Percentiles rank a stretch among this genome's conserved stretches.
These are phyloP conservation scores for Etheostoma nigrum DNA, from an alignment of 2,797 vertebrate genomes.

Conservation along the genomic window DNA sequence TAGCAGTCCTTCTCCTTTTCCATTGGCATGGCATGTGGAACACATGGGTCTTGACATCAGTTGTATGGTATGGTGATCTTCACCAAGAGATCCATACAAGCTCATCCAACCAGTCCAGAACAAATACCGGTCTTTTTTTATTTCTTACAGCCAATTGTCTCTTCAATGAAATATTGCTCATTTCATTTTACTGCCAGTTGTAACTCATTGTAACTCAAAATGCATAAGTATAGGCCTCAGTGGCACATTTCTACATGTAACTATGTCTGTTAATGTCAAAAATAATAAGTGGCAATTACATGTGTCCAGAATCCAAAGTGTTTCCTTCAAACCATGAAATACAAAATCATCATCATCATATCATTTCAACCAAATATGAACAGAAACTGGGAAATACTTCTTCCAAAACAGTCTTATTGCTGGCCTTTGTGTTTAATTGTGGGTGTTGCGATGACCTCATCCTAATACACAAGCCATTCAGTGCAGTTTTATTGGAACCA, in stretches of 20 bases:
- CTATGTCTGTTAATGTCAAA: neutral
- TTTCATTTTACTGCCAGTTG: neutral
- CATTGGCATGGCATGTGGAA: neutral
- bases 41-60: conserved; percentile 3
- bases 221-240: neutral
- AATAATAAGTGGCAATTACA: neutral
- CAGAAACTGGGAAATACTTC: neutral
- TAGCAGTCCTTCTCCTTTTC: neutral
- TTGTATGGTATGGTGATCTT: neutral
- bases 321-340: neutral
- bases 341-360: neutral
- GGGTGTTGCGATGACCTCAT: conserved; percentile 43
- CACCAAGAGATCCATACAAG: neutral
- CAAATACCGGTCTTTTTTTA: neutral
- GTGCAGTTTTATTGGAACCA: conserved; percentile 8
- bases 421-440: conserved; percentile 15
- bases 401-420: neutral
- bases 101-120: neutral
- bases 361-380: neutral
- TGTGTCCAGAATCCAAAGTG: neutral
- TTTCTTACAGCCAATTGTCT: neutral
- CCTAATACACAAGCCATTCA: conserved; percentile 27
- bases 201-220: neutral
- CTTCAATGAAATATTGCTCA: neutral
- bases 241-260: neutral